phyloP scores from a whole-genome alignment of 1,140 invertebrate genomes.

The Drosophila carrolli region DNA sequence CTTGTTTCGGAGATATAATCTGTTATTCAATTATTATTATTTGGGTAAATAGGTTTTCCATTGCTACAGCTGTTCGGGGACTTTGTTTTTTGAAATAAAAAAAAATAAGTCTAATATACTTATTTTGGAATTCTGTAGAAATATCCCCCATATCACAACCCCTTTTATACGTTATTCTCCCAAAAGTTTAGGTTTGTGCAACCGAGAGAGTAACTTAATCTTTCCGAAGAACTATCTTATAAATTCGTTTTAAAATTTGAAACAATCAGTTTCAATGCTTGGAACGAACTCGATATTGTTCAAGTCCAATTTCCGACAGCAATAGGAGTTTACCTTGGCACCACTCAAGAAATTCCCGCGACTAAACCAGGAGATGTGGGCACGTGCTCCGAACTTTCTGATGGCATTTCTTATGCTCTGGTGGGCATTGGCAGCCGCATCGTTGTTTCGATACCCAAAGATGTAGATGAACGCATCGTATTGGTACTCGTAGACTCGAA shows the following conservation, averaged over 20 bases:
- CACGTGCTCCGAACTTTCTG: constrained; percentile 18
- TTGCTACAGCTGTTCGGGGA: no score
- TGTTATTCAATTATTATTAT: no score
- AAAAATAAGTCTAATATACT: no score
- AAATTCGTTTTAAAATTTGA: neutral
- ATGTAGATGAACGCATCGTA: constrained; percentile 18
- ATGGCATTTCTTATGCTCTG: constrained; percentile 7
- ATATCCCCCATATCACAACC: no score
- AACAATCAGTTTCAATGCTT: constrained; percentile 4
- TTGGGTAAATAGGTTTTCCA: no score
- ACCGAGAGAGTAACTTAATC: neutral
- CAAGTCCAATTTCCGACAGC: constrained; percentile 29
- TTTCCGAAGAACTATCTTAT: neutral
- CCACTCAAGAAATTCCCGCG: neutral
- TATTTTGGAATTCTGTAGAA: no score
- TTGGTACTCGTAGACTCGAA: constrained; percentile 26
- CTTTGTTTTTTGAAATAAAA: no score
- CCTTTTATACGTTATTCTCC: no score
- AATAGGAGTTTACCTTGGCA: neutral
- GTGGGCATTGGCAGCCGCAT: constrained; percentile 36
- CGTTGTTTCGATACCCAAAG: constrained; percentile 50
- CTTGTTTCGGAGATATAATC: no score
- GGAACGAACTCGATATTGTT: no score
- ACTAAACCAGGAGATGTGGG: constrained; percentile 38
- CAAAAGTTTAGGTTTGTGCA: neutral